Percentiles rank a stretch among this genome's conserved stretches.
Evolutionary conservation across 2,113 vertebrate genomes (phyloP).

Genomic region (Rhadina sibilatrix): DNA sequence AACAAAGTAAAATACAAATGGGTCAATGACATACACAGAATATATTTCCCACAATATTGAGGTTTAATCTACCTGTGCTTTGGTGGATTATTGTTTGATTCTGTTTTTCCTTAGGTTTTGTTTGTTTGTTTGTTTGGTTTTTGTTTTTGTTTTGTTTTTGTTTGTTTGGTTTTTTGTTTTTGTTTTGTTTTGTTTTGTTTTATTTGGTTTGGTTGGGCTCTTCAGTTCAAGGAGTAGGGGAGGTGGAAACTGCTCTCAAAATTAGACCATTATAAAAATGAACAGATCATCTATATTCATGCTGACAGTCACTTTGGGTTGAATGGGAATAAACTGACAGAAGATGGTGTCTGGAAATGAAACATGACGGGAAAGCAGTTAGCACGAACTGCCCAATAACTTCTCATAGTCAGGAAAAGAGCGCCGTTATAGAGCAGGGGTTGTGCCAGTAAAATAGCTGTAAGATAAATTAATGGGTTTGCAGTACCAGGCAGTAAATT

Average conservation of each 20-base stretch:
- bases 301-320: constrained; percentile 54
- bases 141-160: too few relatives aligned
- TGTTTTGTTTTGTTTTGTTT: too few relatives aligned
- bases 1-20: not conserved
- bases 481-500: constrained; percentile 32
- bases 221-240: not conserved
- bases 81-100: not conserved
- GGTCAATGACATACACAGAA: not conserved
- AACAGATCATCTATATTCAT: constrained; percentile 38
- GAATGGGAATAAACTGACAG: constrained; percentile 61
- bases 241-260: constrained; percentile 1
- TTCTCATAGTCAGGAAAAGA: constrained; percentile 57
- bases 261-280: constrained; percentile 38
- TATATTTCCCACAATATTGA: not conserved
- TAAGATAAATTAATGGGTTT: constrained; percentile 41
- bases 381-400: constrained; percentile 66
- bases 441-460: constrained; percentile 55
- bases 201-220: not conserved
- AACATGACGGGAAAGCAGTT: constrained; percentile 61
- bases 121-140: too few relatives aligned
- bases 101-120: not conserved
- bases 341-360: constrained; percentile 68
- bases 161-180: too few relatives aligned
- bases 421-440: not conserved
- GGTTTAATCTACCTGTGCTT: not conserved